A percentile compares a stretch with the other conserved stretches of the same genome.
Evolutionary conservation across 2,113 vertebrate species (phyloP).

Genomic region (Neolamprologus falcicula): DNA sequence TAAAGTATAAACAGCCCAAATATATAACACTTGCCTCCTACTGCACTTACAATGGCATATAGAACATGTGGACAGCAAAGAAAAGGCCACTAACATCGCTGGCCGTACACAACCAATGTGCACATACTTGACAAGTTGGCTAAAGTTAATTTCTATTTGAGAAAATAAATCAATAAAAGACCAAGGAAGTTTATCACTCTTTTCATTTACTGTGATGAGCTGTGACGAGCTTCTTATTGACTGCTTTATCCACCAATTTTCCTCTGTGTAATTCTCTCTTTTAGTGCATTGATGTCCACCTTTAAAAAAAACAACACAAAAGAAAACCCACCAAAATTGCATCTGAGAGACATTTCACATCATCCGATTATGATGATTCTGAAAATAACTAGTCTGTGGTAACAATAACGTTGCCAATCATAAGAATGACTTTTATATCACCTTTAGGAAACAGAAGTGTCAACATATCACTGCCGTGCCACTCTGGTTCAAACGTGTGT

Average conservation of each 20-base stretch:
- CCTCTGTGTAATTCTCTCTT: not conserved
- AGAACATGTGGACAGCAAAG: rapidly evolving
- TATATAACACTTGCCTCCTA: not conserved
- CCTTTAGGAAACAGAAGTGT: not conserved
- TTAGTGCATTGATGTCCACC: not conserved
- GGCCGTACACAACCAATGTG: not conserved
- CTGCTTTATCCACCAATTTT: not conserved
- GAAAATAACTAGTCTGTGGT: not conserved
- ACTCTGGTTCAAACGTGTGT: not conserved
- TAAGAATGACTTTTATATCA: not conserved
- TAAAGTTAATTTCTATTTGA: not conserved
- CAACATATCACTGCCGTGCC: not conserved
- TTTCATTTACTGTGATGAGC: not conserved
- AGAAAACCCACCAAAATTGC: not conserved
- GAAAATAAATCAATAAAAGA: not conserved
- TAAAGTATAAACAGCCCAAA: not conserved
- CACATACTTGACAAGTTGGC: not conserved
- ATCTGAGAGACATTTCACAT: not conserved
- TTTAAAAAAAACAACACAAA: not conserved
- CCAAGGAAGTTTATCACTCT: not conserved
- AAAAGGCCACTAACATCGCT: not conserved
- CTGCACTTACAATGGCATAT: not conserved
- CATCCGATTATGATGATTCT: not conserved
- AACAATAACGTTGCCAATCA: not conserved
- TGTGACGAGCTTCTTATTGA: not conserved